phyloP scores from a whole-genome alignment of 2,888 invertebrate species.

The Drosophila parthenogenetica region DNA sequence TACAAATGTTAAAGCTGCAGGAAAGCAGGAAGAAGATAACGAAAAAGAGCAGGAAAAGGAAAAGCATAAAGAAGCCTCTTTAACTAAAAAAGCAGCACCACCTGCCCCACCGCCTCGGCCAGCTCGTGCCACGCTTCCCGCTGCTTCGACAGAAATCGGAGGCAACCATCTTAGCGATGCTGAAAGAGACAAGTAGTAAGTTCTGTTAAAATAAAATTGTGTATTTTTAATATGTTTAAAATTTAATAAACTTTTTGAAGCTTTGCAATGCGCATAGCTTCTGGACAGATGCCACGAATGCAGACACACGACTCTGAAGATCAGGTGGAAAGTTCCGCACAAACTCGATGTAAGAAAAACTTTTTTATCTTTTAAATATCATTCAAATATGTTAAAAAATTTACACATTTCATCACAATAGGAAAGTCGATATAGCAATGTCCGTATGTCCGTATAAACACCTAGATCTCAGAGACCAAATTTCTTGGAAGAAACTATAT shows the following conservation, averaged over 20 bases:
- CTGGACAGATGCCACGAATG: constrained; percentile 24
- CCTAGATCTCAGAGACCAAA: too few relatives aligned
- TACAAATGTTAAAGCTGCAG: not conserved
- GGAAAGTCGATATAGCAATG: too few relatives aligned
- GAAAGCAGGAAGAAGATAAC: too few relatives aligned
- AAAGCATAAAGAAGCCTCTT: not conserved
- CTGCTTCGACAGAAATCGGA: not conserved
- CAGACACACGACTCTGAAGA: too few relatives aligned
- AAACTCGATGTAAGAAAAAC: constrained; percentile 28
- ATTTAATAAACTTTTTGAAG: constrained; percentile 7
- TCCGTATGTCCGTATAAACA: too few relatives aligned
- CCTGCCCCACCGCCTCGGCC: not conserved
- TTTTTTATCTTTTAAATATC: too few relatives aligned
- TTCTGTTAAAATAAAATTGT: not conserved
- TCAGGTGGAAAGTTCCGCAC: not conserved
- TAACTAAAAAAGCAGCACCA: not conserved
- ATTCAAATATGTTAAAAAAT: too few relatives aligned
- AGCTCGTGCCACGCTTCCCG: not conserved
- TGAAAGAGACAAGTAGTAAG: constrained; percentile 9
- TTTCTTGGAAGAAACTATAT: too few relatives aligned
- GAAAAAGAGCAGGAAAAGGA: not conserved
- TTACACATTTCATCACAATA: too few relatives aligned
- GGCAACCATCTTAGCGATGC: not conserved
- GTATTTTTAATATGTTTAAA: not conserved
- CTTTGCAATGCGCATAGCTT: constrained; percentile 29